A percentile compares a stretch with the other conserved stretches of the same genome.
Evolutionary conservation across 1,140 invertebrate genomes (phyloP).

Genomic region (Hylyphantes graminicola): DNA sequence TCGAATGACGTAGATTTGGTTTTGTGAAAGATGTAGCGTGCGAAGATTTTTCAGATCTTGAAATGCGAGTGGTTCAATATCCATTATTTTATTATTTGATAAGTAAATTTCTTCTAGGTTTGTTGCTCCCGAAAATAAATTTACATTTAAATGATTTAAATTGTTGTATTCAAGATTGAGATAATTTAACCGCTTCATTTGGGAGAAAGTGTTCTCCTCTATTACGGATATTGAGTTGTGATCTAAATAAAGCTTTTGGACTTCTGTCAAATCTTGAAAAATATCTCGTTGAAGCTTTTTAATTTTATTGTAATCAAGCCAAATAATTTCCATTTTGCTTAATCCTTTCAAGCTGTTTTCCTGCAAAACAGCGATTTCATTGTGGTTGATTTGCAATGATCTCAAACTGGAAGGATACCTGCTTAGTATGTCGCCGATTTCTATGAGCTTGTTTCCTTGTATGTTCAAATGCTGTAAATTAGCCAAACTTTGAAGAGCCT

Average conservation of each 20-base stretch:
- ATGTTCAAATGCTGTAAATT: constrained; percentile 90
- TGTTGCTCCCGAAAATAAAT: constrained; percentile 74
- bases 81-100: constrained; percentile 71
- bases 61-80: constrained; percentile 73
- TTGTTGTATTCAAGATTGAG: constrained; percentile 67
- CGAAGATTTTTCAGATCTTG: constrained; percentile 73
- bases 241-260: constrained; percentile 82
- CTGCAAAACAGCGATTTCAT: constrained; percentile 81
- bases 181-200: constrained; percentile 80
- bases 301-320: constrained; percentile 84
- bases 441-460: constrained; percentile 82
- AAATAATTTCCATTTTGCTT: constrained; percentile 84
- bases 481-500: constrained; percentile 82
- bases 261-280: constrained; percentile 79
- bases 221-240: constrained; percentile 85
- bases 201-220: constrained; percentile 81
- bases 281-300: constrained; percentile 78
- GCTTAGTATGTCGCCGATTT: constrained; percentile 81
- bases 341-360: constrained; percentile 83
- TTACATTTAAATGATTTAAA: constrained; percentile 65
- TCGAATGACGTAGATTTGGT: constrained; percentile 68
- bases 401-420: constrained; percentile 77
- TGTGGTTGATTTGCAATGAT: constrained; percentile 88
- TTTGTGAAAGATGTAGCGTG: constrained; percentile 75
- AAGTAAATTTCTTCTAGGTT: constrained; percentile 77